Base-by-base conservation (phyloP, 2,113 vertebrate genomes). In the Pitta sordida region DNA sequence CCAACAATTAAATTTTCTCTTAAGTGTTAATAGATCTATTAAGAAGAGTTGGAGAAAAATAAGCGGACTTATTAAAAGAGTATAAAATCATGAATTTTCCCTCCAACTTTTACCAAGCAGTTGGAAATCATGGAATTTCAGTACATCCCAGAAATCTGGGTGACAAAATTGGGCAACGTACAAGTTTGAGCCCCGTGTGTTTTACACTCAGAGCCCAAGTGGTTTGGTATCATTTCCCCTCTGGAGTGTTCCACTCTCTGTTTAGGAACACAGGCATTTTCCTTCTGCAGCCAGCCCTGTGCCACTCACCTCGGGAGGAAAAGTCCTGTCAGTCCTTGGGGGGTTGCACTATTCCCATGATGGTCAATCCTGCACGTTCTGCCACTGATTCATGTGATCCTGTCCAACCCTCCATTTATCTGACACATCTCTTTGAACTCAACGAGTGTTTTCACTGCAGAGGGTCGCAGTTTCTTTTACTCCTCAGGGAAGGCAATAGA, bases 401-500 rank as follows among this genome's bases (percentile, higher is more conserved):
- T 69, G 73, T 8, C 32, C 52, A 88, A 13, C 17, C 29, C 53
- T 27, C 5, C 24, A 6, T 41, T 39, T 19, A 13, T 49, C 56
- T 34, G 39, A 59, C 53, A 80, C 27, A 36, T 34, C 15, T 58
- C 1, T 4, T 59, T 56, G 21, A 51, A 89, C 36, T 39, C 68
- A 32, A 9, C 26, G 63, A 68, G 30, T 6, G 24, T 19, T 49
- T 62, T 32, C 34, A 32, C 26, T 14, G 39, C 73, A 89, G 93
- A 80, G 83, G 49, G 94, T 92, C 68, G 98, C 81, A 95, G 98
- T 95, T 96, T 96, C 67, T 70, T 97, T 97, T 96, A 97, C 98
- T 98, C 98, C 97, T 97, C 98, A 98, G 97, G 98, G 98, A 98
- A 98, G 98, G 98, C 98, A 98, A 97, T 98, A 98, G 98, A 98